Percentiles rank a stretch among this genome's conserved stretches.
Conservation (phyloP, 1,140 invertebrate genomes). For the Neomicropteryx cornuta region DNA sequence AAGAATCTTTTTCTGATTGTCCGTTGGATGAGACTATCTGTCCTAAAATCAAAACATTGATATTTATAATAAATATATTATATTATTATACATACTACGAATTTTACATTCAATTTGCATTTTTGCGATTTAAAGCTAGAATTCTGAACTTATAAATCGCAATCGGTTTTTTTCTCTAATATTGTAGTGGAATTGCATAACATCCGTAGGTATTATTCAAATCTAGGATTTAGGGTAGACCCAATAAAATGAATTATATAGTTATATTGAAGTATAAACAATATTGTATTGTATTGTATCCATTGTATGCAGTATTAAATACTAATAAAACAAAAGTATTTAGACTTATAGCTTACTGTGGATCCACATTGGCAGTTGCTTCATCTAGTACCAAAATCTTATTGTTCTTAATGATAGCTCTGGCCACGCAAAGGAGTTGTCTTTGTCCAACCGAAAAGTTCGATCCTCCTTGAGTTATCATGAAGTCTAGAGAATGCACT, state of each 20-base stretch:
- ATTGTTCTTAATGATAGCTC: constrained; percentile 76
- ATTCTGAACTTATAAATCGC: neutral
- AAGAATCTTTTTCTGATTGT: constrained; percentile 45
- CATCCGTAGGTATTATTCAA: too few relatives aligned
- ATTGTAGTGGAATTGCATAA: too few relatives aligned
- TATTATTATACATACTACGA: constrained; percentile 51
- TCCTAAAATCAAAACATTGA: constrained; percentile 28
- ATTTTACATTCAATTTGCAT: too few relatives aligned
- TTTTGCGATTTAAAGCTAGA: too few relatives aligned
- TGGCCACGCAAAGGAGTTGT: constrained; percentile 78
- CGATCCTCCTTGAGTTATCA: constrained; percentile 46
- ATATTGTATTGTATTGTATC: constrained; percentile 29
- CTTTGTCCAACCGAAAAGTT: constrained; percentile 74
- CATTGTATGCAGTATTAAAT: constrained; percentile 34
- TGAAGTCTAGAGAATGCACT: constrained; percentile 35
- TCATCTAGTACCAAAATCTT: constrained; percentile 58
- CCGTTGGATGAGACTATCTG: constrained; percentile 40
- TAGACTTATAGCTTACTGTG: constrained; percentile 48
- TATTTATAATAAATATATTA: constrained; percentile 17
- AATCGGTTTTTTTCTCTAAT: too few relatives aligned
- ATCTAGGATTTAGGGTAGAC: neutral
- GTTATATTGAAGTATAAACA: constrained; percentile 2
- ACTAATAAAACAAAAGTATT: constrained; percentile 42
- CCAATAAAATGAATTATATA: constrained; percentile 5
- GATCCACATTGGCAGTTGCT: too few relatives aligned